Evolutionary conservation across 2,797 vertebrate species (phyloP), one percentile per base, ranked within the genome.

Genomic region (Sternotherus odoratus): DNA sequence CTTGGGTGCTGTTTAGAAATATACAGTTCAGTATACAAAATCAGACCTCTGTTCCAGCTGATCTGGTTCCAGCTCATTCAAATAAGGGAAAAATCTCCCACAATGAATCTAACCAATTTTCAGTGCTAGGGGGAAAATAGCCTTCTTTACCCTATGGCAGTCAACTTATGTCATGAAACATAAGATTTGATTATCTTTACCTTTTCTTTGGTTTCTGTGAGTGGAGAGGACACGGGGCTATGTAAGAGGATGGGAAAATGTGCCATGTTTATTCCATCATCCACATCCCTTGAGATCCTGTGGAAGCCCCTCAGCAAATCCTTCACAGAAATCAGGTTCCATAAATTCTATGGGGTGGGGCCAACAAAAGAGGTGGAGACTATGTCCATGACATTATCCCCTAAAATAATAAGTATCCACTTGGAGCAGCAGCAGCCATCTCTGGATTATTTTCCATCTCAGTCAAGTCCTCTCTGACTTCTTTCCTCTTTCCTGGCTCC

Each of bases 21-120:
- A 94, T 54, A 77, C n/a, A 91, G 49, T 91, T 94, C 92, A 69
- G 82, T 81, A 75, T 88, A 77, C 57, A 89, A 93, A 85, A 91
- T 87, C 89, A 92, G 17, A 75, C 78, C 30, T 82, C 56, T 87
- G 78, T 60, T 95, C 89, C 89, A 63, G 53, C 75, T 56, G 86
- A 95, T 85, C 78, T 80, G 77, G 56, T 86, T 83, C 57, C 79
- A 93, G 28, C 48, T 48, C 63, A 43, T 83, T 79, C 96, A 49
- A 63, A 82, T 86, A 57, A 86, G 12, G 26, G 12, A 89, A 92
- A 94, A 54, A 36, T 77, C 88, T 81, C 88, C 74, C 46, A 6
- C 79, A 24, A 54, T 48, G 50, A 85, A 78, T 9, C 43, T 43
- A 43, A 74, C 30, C 57, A 19, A 28, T 69, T 50, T 85, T 81